Percentiles rank a stretch among this genome's conserved stretches.
These are phyloP conservation scores for Lonchura striata DNA, from an alignment of 2,113 vertebrate species.

Conservation along the genomic window DNA sequence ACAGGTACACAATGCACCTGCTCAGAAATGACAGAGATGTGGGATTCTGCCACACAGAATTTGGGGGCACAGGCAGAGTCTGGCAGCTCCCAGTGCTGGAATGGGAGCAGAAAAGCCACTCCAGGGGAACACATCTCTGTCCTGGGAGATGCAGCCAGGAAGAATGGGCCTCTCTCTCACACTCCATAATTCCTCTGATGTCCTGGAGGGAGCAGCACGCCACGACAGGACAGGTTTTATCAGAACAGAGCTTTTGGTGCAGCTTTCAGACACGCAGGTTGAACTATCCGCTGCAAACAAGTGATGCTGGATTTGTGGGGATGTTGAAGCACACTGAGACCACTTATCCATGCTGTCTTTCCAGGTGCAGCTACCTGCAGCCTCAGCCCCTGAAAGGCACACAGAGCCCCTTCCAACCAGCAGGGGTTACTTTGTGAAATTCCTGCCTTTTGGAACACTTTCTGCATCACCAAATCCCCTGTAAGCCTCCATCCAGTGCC, in stretches of 20 bases:
- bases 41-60: background rate
- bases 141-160: background rate
- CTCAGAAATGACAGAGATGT: background rate
- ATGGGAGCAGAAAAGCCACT: background rate
- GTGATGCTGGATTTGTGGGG: background rate
- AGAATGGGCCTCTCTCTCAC: background rate
- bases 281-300: accelerated
- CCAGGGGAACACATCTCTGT: accelerated
- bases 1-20: background rate
- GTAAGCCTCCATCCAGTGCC: background rate
- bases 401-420: background rate
- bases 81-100: background rate
- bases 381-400: background rate
- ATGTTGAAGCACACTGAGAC: background rate
- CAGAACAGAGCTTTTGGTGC: background rate
- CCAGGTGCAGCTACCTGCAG: background rate
- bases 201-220: accelerated
- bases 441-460: background rate
- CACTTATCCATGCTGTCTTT: background rate
- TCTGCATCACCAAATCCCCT: background rate
- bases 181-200: background rate
- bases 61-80: background rate
- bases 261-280: accelerated
- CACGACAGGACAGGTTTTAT: accelerated
- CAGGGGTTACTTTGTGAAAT: background rate